These are phyloP conservation scores for Iguana delicatissima DNA, from an alignment of 2,797 vertebrate genomes.

Conservation along the genomic window DNA sequence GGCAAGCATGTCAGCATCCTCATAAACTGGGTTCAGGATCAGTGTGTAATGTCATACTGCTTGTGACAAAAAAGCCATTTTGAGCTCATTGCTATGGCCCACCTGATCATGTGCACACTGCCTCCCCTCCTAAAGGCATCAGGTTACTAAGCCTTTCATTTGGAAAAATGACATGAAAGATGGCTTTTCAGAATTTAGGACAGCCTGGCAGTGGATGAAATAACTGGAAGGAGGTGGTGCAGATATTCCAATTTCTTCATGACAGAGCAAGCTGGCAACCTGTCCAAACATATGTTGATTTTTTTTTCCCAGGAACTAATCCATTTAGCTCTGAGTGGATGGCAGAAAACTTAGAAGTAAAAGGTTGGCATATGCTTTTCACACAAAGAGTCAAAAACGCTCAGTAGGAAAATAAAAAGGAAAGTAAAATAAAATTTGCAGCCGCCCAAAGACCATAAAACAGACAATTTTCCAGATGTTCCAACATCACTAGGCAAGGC, in stretches of 20 bases:
- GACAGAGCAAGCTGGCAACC: constrained; percentile 40
- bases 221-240: background rate
- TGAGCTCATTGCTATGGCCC: constrained; percentile 39
- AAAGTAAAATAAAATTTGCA: constrained; percentile 28
- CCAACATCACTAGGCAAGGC: background rate
- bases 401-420: constrained; percentile 23
- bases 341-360: constrained; percentile 22
- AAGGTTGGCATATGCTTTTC: constrained; percentile 22
- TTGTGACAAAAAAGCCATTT: constrained; percentile 53
- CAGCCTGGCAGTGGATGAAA: constrained; percentile 36
- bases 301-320: constrained; percentile 11
- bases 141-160: constrained; percentile 29
- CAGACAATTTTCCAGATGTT: constrained; percentile 30
- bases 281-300: constrained; percentile 44
- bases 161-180: constrained; percentile 43
- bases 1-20: constrained; percentile 32
- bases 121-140: constrained; percentile 10
- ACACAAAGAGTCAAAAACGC: background rate
- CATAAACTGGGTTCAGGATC: constrained; percentile 43
- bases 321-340: constrained; percentile 21
- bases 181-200: constrained; percentile 31
- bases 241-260: constrained; percentile 47
- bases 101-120: background rate
- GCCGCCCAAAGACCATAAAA: constrained; percentile 8
- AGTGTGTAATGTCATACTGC: constrained; percentile 44